Evolutionary conservation across 2,888 invertebrate genomes (phyloP), one percentile per base, ranked within the genome.

Genomic region (Scelioninae gen. 2): DNA sequence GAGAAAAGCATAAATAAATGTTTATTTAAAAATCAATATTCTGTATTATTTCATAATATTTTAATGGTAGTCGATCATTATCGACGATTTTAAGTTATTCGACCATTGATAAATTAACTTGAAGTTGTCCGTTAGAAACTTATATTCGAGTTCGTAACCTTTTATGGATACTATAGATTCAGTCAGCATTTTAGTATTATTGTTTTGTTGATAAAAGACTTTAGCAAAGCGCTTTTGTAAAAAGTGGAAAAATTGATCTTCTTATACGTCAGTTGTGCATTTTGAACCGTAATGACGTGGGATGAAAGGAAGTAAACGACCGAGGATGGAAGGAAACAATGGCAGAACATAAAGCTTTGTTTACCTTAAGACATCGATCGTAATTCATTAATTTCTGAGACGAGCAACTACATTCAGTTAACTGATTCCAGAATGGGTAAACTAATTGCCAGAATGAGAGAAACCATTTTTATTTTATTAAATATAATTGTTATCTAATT

Each of bases 361-460:
- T 41, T 37, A 22, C 18, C 39, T 13, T 3, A 13, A 52, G 52
- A 52, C 48, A 63, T 43, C 52, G 52, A 63, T 60, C 48, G 60
- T 41, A 53, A 6, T 43, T 19, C 48, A 52, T 18, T 61, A 35
- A 31, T 48, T 48, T 50, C 39, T 22, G 13, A 52, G 52, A 37
- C 37, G 16, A 15, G 31, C 15, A 15, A 15, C 16, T 31, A 10
- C 10, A 9, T 48, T 15, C 25, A 48, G 4, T 48, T 31, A 11
- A 41, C 41, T 41, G 43, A 37, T 46, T 46, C 45, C 5, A 31
- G 35, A 18, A 22, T 31, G 43, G 43, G 18, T 10, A 58, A 46
- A 35, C 35, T 35, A 45, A 45, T 46, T 58, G 58, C 46, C 45
- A 48, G 48, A 31, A 52, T 37, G 18, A 33, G 5, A 48, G 31